Evolutionary conservation across 2,888 invertebrate species (phyloP).

Genomic region (Dione juno): DNA sequence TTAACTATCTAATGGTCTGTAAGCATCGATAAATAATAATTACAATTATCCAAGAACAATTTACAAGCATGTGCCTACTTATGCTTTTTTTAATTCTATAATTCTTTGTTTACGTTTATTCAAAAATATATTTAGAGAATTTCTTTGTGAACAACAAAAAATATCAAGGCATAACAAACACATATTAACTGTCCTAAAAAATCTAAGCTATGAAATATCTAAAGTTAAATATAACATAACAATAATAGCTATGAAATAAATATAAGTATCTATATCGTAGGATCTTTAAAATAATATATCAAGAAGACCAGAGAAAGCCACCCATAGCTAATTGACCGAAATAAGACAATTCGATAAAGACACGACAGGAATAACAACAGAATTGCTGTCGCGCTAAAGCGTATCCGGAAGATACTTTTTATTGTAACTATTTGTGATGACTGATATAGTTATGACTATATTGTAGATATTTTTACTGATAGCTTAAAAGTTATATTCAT

Average conservation of each 20-base stretch:
- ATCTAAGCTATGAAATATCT: neutral
- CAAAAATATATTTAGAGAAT: neutral
- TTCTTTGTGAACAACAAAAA: neutral
- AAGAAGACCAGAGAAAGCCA: conserved; percentile 26
- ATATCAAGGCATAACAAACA: neutral
- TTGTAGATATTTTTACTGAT: neutral
- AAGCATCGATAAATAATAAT: neutral
- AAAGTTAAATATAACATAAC: neutral
- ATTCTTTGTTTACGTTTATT: too few relatives aligned
- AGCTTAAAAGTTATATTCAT: neutral
- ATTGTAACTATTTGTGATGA: neutral
- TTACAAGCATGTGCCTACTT: too few relatives aligned
- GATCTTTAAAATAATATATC: conserved; percentile 2
- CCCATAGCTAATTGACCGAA: conserved; percentile 38
- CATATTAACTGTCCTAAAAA: neutral
- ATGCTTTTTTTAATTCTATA: too few relatives aligned
- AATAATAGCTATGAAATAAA: neutral
- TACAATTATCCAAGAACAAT: neutral
- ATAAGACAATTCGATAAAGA: conserved; percentile 39
- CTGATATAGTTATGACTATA: neutral
- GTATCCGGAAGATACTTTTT: conserved; percentile 8
- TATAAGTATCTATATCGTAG: neutral
- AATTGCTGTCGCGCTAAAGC: conserved; percentile 1
- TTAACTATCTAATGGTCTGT: neutral
- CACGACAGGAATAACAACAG: conserved; percentile 35